These are phyloP conservation scores for Trematomus bernacchii DNA, from an alignment of 2,797 vertebrate species.

Conservation along the genomic window DNA sequence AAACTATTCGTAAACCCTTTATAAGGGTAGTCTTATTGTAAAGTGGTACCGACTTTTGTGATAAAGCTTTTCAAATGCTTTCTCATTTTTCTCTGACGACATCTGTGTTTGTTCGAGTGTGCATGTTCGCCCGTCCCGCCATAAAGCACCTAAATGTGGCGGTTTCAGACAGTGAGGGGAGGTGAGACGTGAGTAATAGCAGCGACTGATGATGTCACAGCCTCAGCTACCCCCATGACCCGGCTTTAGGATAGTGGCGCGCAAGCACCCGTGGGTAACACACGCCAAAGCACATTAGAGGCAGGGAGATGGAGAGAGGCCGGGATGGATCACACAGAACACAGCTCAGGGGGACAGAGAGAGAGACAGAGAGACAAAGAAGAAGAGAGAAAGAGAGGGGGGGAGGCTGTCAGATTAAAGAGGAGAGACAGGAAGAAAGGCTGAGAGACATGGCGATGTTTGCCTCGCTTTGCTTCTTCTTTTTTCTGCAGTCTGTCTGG, in stretches of 20 bases:
- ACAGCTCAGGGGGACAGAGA: constrained; percentile 72
- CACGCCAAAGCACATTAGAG: constrained; percentile 81
- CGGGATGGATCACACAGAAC: constrained; percentile 69
- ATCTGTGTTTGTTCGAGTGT: constrained; percentile 16
- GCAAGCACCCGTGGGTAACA: constrained; percentile 76
- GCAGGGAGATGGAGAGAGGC: constrained; percentile 67
- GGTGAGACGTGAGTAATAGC: constrained; percentile 79
- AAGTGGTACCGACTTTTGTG: constrained; percentile 1
- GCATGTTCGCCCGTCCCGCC: constrained; percentile 14
- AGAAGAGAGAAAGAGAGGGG: constrained; percentile 29
- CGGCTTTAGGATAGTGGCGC: constrained; percentile 69
- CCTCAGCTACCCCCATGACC: constrained; percentile 74
- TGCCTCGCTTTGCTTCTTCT: constrained; percentile 57
- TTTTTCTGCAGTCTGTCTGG: constrained; percentile 67
- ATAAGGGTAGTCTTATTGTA: too few species aligned
- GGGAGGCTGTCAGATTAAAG: constrained; percentile 73
- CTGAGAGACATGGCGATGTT: constrained; percentile 69
- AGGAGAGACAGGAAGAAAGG: constrained; percentile 59
- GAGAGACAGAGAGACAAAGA: constrained; percentile 44
- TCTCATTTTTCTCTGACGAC: constrained; percentile 32
- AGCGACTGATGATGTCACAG: constrained; percentile 79
- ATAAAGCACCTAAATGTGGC: constrained; percentile 55
- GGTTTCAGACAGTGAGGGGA: constrained; percentile 75
- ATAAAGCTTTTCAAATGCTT: constrained; percentile 30
- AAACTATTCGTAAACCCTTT: too few species aligned